Conservation (phyloP, 2,888 invertebrate species). For the Drosophila neotestacea region DNA sequence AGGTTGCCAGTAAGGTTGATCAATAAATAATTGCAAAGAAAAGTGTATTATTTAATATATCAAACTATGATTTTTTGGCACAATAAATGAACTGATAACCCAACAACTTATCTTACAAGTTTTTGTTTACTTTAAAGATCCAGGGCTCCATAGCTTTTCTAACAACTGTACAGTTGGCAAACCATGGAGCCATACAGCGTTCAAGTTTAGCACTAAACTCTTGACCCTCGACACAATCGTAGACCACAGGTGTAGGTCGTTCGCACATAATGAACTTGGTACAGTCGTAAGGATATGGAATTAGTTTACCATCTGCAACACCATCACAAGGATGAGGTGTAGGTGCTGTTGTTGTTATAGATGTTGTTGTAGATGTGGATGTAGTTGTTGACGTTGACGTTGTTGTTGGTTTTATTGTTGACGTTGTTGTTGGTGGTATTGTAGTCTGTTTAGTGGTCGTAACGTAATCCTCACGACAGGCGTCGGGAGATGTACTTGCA, state of each 20-base stretch:
- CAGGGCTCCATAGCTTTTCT: constrained; percentile 7
- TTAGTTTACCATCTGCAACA: constrained; percentile 30
- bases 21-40: constrained; percentile 2
- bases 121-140: background rate
- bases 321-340: constrained; percentile 43
- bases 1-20: constrained; percentile 10
- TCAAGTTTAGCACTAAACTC: constrained; percentile 59
- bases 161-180: constrained; percentile 44
- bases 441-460: constrained; percentile 20
- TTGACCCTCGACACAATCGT: constrained; percentile 49
- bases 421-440: constrained; percentile 1
- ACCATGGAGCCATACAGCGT: constrained; percentile 63
- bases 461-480: constrained; percentile 34
- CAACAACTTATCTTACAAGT: background rate
- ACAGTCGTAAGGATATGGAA: constrained; percentile 65
- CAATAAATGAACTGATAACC: background rate
- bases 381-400: constrained; percentile 6
- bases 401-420: background rate
- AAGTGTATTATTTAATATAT: background rate
- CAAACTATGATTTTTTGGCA: too few relatives aligned
- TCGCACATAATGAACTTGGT: constrained; percentile 56
- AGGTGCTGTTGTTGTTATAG: constrained; percentile 24
- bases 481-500: constrained; percentile 38
- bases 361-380: background rate
- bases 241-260: constrained; percentile 17